Evolutionary conservation across 2,797 vertebrate species (phyloP), one percentile per base, ranked within the genome.

Genomic region (Hapalemur alaotrensis): DNA sequence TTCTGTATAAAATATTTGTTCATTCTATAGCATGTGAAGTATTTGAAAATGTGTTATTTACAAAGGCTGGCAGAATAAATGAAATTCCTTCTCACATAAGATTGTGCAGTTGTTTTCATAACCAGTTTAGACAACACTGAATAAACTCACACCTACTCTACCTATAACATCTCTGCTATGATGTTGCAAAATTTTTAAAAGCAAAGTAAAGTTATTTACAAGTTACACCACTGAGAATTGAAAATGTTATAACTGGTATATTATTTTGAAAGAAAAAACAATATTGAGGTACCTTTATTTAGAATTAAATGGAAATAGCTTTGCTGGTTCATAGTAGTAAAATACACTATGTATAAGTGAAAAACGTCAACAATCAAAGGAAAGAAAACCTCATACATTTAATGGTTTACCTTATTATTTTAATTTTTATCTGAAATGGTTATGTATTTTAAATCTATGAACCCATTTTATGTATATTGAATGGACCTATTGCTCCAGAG

Each of bases 31-130:
- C 50, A 91, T 87, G 35, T 85, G 84, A 90, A 93, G 32, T 52
- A 76, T 95, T 97, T 70, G n/a, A 97, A 94, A 95, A 96, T 84
- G 89, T 95, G 87, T 96, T 97, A 82, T 94, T 97, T 97, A 96
- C 84, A 91, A 89, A 96, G 93, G 43, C 83, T 95, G 72, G 76
- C 75, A 43, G 93, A 89, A 95, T 92, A 90, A 86, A 97, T 96
- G 94, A 94, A 96, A 96, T 97, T 61, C 38, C 81, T 96, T 96
- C 83, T 95, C 97, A 97, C 89, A 43, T 92, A 83, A 93, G 86
- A 84, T 32, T 83, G 73, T 93, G 38, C 67, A 59, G 87, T 97
- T 97, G 95, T 95, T 98, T 97, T 94, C 91, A 81, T 94, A 95
- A 96, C 70, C 61, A 63, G 87, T 97, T 97, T 95, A 93, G 94